These are phyloP conservation scores for Centroberyx gerrardi DNA, from an alignment of 2,797 vertebrate species.

Conservation along the genomic window DNA sequence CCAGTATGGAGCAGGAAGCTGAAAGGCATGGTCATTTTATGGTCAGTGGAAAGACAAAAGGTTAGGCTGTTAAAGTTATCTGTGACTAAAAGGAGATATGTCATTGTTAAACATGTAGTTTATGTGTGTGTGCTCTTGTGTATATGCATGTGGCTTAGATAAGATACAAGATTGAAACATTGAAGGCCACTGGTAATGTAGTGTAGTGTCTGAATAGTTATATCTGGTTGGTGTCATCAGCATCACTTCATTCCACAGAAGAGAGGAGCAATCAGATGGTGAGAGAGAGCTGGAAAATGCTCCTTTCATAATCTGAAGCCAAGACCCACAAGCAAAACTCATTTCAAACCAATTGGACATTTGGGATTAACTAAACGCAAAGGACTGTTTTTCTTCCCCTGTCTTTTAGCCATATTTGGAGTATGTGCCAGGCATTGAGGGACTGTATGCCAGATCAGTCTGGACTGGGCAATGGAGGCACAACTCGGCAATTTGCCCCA, in stretches of 20 bases:
- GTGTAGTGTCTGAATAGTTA: conserved; percentile 36
- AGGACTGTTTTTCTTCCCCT: conserved; percentile 62
- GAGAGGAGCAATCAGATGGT: conserved; percentile 69
- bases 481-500: conserved; percentile 50
- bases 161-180: neutral
- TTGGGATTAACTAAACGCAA: conserved; percentile 73
- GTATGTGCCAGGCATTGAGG: conserved; percentile 48
- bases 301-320: conserved; percentile 60
- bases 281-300: conserved; percentile 64
- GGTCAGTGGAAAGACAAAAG: neutral
- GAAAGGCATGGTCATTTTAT: conserved; percentile 22
- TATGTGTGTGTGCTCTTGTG: neutral
- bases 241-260: conserved; percentile 40
- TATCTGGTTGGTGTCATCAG: conserved; percentile 32
- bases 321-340: conserved; percentile 66
- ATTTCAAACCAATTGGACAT: conserved; percentile 68
- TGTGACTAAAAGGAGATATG: conserved; percentile 13
- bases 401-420: conserved; percentile 62
- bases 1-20: conserved; percentile 12
- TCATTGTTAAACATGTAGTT: neutral
- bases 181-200: conserved; percentile 5
- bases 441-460: conserved; percentile 61
- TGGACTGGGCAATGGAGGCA: conserved; percentile 41
- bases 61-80: neutral
- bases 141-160: no score